A percentile compares a stretch with the other conserved stretches of the same genome.
Conservation (phyloP, 2,113 vertebrate genomes). For the Egretta garzetta region DNA sequence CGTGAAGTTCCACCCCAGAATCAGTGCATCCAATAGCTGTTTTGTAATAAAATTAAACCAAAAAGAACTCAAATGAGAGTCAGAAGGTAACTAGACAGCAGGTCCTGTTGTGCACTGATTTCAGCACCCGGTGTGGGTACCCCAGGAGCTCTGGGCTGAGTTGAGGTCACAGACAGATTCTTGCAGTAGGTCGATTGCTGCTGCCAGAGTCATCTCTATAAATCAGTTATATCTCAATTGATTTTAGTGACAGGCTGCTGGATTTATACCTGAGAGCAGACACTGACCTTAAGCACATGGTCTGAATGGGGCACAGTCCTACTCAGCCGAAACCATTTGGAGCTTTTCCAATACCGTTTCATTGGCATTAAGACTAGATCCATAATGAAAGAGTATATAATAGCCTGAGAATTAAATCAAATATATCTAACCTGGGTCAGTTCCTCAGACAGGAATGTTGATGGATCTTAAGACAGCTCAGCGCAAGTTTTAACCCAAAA, state of each 20-base stretch:
- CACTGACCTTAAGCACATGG: neutral
- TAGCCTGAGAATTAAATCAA: neutral
- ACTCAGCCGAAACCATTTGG: neutral
- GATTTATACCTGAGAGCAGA: constrained; percentile 45
- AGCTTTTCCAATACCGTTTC: constrained; percentile 8
- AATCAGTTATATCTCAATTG: neutral
- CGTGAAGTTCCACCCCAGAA: neutral
- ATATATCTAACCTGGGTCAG: neutral
- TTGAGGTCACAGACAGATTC: neutral
- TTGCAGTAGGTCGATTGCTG: neutral
- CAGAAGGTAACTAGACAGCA: neutral
- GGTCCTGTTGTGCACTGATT: neutral
- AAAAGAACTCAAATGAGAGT: neutral
- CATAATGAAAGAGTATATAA: neutral
- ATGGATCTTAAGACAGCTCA: neutral
- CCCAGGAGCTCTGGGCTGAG: neutral
- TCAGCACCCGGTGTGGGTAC: neutral
- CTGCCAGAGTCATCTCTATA: neutral
- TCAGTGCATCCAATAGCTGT: neutral
- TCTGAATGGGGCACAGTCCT: neutral
- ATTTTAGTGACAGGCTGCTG: neutral
- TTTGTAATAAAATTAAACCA: neutral
- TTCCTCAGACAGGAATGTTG: neutral
- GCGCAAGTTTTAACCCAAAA: neutral
- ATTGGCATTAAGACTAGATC: neutral